A percentile compares a stretch with the other conserved stretches of the same genome.
Conservation (phyloP, 1,140 invertebrate species). For the Drosophila littoralis region DNA sequence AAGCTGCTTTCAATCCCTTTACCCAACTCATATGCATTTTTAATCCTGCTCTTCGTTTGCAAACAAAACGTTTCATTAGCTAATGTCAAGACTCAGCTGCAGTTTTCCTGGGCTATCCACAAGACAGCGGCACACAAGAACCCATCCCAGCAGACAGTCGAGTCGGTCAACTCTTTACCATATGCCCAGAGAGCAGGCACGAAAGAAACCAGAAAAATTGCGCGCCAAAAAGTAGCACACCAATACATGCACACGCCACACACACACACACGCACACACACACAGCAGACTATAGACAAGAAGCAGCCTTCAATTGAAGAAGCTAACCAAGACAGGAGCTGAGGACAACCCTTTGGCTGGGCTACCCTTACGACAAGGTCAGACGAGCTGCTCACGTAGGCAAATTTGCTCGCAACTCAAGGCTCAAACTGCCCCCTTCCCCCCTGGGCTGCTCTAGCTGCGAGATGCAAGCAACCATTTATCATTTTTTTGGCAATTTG, state of each 20-base stretch:
- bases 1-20: no score
- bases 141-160: conserved; percentile 36
- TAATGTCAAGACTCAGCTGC: conserved; percentile 44
- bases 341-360: conserved; percentile 46
- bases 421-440: background rate
- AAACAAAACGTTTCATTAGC: conserved; percentile 69
- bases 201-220: conserved; percentile 52
- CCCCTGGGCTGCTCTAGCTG: background rate
- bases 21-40: conserved; percentile 16
- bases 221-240: conserved; percentile 63
- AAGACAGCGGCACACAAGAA: conserved; percentile 17
- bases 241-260: background rate
- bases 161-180: conserved; percentile 74
- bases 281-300: conserved; percentile 21
- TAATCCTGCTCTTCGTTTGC: conserved; percentile 33
- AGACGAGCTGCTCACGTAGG: conserved; percentile 50
- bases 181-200: conserved; percentile 48
- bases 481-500: conserved; percentile 59
- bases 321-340: conserved; percentile 48
- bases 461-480: conserved; percentile 67
- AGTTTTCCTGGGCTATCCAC: conserved; percentile 9
- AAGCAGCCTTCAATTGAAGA: conserved; percentile 41
- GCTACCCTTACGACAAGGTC: conserved; percentile 62
- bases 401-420: conserved; percentile 45
- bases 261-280: conserved; percentile 6